A percentile compares a stretch with the other conserved stretches of the same genome.
These are phyloP conservation scores for Limnephilus rhombicus DNA, from an alignment of 2,888 invertebrate species.

Conservation along the genomic window DNA sequence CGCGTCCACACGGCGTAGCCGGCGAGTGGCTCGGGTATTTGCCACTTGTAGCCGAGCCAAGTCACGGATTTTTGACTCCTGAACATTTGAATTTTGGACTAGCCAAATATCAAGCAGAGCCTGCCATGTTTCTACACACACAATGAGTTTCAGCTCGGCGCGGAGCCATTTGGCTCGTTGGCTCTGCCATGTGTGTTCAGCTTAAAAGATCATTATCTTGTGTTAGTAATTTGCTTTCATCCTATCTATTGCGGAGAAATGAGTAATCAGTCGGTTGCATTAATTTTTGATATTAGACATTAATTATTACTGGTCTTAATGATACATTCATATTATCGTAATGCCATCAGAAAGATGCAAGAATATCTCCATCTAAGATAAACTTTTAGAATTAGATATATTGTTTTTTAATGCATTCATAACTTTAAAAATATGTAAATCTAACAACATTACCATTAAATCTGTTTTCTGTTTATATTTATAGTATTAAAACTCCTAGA, in stretches of 20 bases:
- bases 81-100: too few species aligned
- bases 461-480: not conserved
- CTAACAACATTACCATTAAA: not conserved
- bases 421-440: not conserved
- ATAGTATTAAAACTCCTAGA: not conserved
- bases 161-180: too few species aligned
- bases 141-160: too few species aligned
- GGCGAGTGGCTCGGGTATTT: too few species aligned
- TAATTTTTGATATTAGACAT: not conserved
- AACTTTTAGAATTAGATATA: not conserved
- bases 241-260: not conserved
- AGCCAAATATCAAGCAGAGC: too few species aligned
- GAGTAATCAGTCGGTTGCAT: not conserved
- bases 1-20: too few species aligned
- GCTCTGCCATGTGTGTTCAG: too few species aligned
- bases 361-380: not conserved
- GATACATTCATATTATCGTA: not conserved
- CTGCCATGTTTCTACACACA: too few species aligned
- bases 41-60: too few species aligned
- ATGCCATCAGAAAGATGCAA: not conserved
- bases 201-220: not conserved
- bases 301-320: not conserved
- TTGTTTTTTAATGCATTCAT: not conserved
- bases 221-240: not conserved
- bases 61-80: too few species aligned